Evolutionary conservation across 2,113 vertebrate genomes (phyloP), one percentile per base, ranked within the genome.

Genomic region (Saguinus imperator): DNA sequence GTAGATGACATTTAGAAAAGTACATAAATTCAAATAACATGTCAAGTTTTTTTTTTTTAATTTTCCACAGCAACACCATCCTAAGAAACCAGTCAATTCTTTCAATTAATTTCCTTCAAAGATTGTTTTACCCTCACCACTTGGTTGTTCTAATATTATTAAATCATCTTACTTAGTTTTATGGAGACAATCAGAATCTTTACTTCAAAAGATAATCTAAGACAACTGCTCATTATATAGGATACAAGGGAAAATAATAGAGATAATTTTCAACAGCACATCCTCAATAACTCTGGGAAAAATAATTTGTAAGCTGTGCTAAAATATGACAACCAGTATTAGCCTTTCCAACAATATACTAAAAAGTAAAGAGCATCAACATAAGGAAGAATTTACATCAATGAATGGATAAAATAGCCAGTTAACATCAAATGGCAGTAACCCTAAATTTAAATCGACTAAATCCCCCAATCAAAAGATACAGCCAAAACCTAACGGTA

Each of bases 131-230:
- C 17, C 32, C 27, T 95, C 25, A 89, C 8, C 14, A 66, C 40
- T 40, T 89, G 13, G 9, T 84, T 79, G 6, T 45, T 92, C n/a
- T 84, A 61, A 89, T 52, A 57, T 73, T 23, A 57, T 84, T 90
- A 58, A 88, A 37, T 89, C 45, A 77, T 81, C 61, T 94, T 84
- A 12, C 50, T 92, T 94, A 55, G 23, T 91, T 91, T 90, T 87
- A 73, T 73, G 13, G 17, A 72, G 37, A 83, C 21, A 57, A 75
- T 58, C 20, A 73, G 4, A 73, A 58, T 72, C 21, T 92, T 85
- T 23, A 81, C 35, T 89, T 94, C 18, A 73, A 93, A 92, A 77
- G 20, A 94, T 64, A 93, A 81, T n/a, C 58, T 73, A 48, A 79
- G 29, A 61, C 13, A 95, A 58, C 87, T 82, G 2, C 23, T 76